These are phyloP conservation scores for Leptestheria dahalacensis DNA, from an alignment of 1,140 invertebrate genomes.

Conservation along the genomic window DNA sequence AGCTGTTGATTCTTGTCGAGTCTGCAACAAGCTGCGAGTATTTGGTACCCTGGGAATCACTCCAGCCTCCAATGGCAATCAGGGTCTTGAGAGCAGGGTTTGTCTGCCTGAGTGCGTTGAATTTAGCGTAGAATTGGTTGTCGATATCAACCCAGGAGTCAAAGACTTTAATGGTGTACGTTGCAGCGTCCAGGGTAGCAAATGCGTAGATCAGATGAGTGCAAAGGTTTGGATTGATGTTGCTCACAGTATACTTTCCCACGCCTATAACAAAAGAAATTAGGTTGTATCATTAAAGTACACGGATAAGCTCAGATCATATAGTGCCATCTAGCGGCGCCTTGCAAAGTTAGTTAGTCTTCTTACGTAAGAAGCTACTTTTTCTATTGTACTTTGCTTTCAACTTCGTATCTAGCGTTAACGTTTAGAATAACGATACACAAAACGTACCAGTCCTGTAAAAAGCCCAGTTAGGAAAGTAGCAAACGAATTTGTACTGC, in stretches of 20 bases:
- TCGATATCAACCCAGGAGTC: slow-evolving; percentile 15
- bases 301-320: not conserved
- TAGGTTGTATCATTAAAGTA: slow-evolving; percentile 19
- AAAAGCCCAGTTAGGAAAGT: slow-evolving; percentile 22
- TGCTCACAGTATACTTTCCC: slow-evolving; percentile 19
- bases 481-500: slow-evolving; percentile 18
- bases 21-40: slow-evolving; percentile 36
- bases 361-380: too few species aligned
- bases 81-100: slow-evolving; percentile 47
- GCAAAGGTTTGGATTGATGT: slow-evolving; percentile 29
- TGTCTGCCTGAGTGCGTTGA: slow-evolving; percentile 35
- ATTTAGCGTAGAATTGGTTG: slow-evolving; percentile 24
- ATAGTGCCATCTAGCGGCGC: too few species aligned
- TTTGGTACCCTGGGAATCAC: slow-evolving; percentile 36
- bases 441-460: slow-evolving; percentile 18
- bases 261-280: slow-evolving; percentile 18
- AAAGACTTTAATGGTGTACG: slow-evolving; percentile 18
- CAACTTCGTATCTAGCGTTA: too few species aligned
- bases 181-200: slow-evolving; percentile 24
- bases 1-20: slow-evolving; percentile 20
- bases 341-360: too few species aligned
- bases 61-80: slow-evolving; percentile 61
- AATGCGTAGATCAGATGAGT: slow-evolving; percentile 36
- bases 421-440: too few species aligned
- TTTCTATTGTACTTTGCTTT: too few species aligned